Conservation (phyloP, 2,113 vertebrate species). For the Oenanthe melanoleuca region DNA sequence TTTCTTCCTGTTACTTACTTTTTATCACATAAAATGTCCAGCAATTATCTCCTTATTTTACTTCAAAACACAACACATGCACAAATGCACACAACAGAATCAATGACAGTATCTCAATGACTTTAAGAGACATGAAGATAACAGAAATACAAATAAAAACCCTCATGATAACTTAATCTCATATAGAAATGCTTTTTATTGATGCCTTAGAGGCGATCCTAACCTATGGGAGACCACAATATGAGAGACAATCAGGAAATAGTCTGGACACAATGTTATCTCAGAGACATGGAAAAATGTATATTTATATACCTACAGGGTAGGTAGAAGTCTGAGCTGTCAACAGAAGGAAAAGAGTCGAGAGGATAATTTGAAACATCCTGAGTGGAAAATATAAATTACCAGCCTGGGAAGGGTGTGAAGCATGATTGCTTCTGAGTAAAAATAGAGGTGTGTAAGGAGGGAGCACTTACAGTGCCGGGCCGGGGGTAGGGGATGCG, state of each 20-base stretch:
- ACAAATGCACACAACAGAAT: neutral
- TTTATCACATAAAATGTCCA: neutral
- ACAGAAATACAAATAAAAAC: neutral
- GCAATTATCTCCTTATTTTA: neutral
- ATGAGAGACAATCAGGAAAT: neutral
- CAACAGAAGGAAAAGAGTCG: neutral
- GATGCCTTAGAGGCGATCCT: neutral
- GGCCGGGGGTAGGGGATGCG: constrained; percentile 93
- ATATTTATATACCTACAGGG: neutral
- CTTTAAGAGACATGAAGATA: neutral
- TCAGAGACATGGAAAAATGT: constrained; percentile 27
- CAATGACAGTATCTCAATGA: neutral
- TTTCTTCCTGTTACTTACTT: neutral
- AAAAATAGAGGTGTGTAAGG: neutral
- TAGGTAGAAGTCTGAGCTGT: neutral
- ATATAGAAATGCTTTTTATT: neutral
- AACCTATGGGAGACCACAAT: neutral
- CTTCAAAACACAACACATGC: neutral
- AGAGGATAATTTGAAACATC: constrained; percentile 47
- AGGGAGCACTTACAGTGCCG: constrained; percentile 84
- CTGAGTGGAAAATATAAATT: constrained; percentile 2
- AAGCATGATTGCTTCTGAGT: neutral
- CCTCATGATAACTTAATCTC: neutral
- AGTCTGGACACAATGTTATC: constrained; percentile 20
- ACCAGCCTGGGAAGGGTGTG: neutral